Conservation (phyloP, 1,140 invertebrate species). For the Leptoteleia sp. region DNA sequence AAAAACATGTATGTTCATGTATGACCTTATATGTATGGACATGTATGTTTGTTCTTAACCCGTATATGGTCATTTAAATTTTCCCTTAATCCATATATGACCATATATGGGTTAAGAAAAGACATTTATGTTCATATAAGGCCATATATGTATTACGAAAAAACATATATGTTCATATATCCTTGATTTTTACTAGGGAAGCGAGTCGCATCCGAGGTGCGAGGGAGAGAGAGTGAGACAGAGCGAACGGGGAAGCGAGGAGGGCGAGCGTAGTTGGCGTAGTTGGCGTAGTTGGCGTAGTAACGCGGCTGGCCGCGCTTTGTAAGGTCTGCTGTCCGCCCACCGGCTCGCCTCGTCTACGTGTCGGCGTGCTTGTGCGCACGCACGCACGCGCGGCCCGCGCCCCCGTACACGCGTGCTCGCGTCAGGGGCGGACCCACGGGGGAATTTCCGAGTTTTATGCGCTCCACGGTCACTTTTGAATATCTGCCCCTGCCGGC, state of each 20-base stretch:
- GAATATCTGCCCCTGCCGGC: slow-evolving; percentile 10
- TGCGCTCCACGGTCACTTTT: slow-evolving; percentile 32
- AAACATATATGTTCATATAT: too few relatives aligned
- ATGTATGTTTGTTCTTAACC: too few relatives aligned
- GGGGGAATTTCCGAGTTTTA: slow-evolving; percentile 40
- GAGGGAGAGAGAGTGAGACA: neutral
- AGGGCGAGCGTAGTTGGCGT: too few relatives aligned
- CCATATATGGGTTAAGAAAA: too few relatives aligned
- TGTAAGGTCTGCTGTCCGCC: slow-evolving; percentile 58
- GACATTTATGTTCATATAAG: too few relatives aligned
- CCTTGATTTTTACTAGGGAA: too few relatives aligned
- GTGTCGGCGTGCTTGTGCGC: slow-evolving; percentile 63
- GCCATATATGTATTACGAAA: too few relatives aligned
- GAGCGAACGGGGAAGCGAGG: slow-evolving; percentile 44
- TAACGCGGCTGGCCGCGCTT: slow-evolving; percentile 68
- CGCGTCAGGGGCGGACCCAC: slow-evolving; percentile 53
- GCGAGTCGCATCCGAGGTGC: too few relatives aligned
- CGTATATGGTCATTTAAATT: too few relatives aligned
- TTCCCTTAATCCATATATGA: too few relatives aligned
- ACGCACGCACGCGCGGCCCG: slow-evolving; percentile 73
- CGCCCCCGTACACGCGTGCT: slow-evolving; percentile 73
- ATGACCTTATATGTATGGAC: too few relatives aligned
- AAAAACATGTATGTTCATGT: too few relatives aligned
- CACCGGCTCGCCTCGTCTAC: slow-evolving; percentile 46
- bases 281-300: slow-evolving; percentile 69